phyloP scores from a whole-genome alignment of 2,113 vertebrate genomes.

The Lota lota region DNA sequence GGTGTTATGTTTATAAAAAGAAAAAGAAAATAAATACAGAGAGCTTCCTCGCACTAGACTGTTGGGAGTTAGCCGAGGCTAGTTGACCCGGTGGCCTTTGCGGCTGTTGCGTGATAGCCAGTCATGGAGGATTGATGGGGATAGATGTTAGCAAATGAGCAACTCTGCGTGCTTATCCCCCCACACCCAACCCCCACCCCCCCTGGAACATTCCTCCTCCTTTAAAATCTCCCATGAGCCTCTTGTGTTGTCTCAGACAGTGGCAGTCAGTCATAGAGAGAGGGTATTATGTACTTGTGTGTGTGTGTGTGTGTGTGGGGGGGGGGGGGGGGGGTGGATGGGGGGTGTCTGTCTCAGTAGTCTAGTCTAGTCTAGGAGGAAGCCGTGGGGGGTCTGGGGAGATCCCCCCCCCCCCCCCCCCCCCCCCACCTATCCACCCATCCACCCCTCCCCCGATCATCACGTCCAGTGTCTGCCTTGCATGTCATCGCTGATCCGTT shows the following conservation, averaged over 20 bases:
- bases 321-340: constrained; percentile 2
- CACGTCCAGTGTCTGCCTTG: too few species aligned
- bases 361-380: neutral
- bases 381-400: neutral
- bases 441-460: neutral
- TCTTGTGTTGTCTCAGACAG: constrained; percentile 54
- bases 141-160: constrained; percentile 42
- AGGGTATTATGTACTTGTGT: constrained; percentile 39
- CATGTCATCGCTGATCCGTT: too few species aligned
- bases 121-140: constrained; percentile 45
- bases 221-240: constrained; percentile 60
- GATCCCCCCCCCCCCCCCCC: neutral
- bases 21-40: too few species aligned
- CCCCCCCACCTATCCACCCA: neutral
- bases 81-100: neutral
- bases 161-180: constrained; percentile 52
- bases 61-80: constrained; percentile 28
- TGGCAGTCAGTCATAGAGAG: constrained; percentile 51
- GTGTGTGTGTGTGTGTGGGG: constrained; percentile 64
- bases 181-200: too few species aligned
- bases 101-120: constrained; percentile 31
- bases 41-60: neutral
- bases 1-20: too few species aligned
- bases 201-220: constrained; percentile 34
- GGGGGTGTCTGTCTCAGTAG: neutral